Percentiles rank a stretch among this genome's conserved stretches.
phyloP scores from a whole-genome alignment of 2,797 vertebrate species.

The Poecilia picta region DNA sequence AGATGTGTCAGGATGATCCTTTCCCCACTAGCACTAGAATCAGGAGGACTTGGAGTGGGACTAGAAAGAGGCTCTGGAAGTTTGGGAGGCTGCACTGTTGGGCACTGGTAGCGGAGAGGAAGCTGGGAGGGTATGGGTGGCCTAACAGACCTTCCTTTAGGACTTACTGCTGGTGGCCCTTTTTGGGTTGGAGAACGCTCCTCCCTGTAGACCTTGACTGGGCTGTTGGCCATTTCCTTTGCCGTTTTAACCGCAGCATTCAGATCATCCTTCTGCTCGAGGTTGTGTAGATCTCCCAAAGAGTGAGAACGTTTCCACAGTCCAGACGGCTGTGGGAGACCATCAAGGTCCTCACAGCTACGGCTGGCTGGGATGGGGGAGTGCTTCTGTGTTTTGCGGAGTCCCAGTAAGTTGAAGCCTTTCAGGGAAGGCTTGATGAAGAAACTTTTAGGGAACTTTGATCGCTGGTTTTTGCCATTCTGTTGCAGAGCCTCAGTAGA shows the following conservation, averaged over 20 bases:
- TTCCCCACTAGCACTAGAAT: conserved; percentile 52
- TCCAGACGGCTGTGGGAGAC: conserved; percentile 58
- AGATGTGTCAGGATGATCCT: conserved; percentile 81
- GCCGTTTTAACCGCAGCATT: conserved; percentile 40
- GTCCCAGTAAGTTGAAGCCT: conserved; percentile 67
- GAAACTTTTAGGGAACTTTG: conserved; percentile 72
- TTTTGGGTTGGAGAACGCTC: conserved; percentile 38
- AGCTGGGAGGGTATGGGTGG: conserved; percentile 73
- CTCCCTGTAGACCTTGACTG: conserved; percentile 42
- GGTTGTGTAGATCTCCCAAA: conserved; percentile 85
- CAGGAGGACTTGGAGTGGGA: conserved; percentile 66
- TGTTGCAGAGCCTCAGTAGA: conserved; percentile 81
- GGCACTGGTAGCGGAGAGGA: conserved; percentile 53
- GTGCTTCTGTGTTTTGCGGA: conserved; percentile 83
- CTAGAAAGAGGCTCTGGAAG: conserved; percentile 58
- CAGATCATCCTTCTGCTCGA: conserved; percentile 60
- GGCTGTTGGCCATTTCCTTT: conserved; percentile 36
- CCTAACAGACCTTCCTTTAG: conserved; percentile 53
- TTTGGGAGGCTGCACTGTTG: conserved; percentile 29
- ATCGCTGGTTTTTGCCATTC: conserved; percentile 74
- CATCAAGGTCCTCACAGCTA: conserved; percentile 91
- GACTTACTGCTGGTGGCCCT: conserved; percentile 51
- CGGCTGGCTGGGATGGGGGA: conserved; percentile 83
- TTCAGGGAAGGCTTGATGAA: conserved; percentile 77
- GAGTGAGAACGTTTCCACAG: conserved; percentile 92